Conservation (phyloP, 2,888 invertebrate species). For the Aethes cnicana region DNA sequence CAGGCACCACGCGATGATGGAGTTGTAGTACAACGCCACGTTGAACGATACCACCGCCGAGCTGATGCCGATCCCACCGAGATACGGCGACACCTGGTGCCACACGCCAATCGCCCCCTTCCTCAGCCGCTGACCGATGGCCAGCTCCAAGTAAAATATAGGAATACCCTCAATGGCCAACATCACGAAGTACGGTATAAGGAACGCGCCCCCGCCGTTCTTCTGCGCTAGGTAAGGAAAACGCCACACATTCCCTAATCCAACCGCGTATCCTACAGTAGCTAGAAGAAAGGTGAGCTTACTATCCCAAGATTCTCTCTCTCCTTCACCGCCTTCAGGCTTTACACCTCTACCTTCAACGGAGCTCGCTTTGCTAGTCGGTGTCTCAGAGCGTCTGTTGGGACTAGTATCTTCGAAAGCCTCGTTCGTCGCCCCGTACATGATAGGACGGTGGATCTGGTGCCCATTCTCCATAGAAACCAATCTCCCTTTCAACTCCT, state of each 20-base stretch:
- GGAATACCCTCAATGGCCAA: slow-evolving; percentile 96
- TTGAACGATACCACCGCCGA: slow-evolving; percentile 98
- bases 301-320: slow-evolving; percentile 95
- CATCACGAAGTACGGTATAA: slow-evolving; percentile 98
- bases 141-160: slow-evolving; percentile 97
- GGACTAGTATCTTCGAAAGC: slow-evolving; percentile 85
- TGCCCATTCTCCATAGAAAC: slow-evolving; percentile 87
- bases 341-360: slow-evolving; percentile 85
- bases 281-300: slow-evolving; percentile 95
- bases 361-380: slow-evolving; percentile 85
- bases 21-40: slow-evolving; percentile 98
- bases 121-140: slow-evolving; percentile 95
- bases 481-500: slow-evolving; percentile 91
- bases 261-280: slow-evolving; percentile 97
- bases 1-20: slow-evolving; percentile 98
- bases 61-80: slow-evolving; percentile 95
- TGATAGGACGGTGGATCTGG: slow-evolving; percentile 73
- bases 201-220: slow-evolving; percentile 97
- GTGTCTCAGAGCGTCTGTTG: slow-evolving; percentile 66
- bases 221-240: slow-evolving; percentile 97
- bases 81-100: slow-evolving; percentile 95
- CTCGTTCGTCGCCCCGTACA: slow-evolving; percentile 94
- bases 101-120: slow-evolving; percentile 98
- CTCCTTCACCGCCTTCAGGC: slow-evolving; percentile 87
- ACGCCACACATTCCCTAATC: slow-evolving; percentile 96